phyloP scores from a whole-genome alignment of 2,113 vertebrate genomes.

The Antechinus flavipes region DNA sequence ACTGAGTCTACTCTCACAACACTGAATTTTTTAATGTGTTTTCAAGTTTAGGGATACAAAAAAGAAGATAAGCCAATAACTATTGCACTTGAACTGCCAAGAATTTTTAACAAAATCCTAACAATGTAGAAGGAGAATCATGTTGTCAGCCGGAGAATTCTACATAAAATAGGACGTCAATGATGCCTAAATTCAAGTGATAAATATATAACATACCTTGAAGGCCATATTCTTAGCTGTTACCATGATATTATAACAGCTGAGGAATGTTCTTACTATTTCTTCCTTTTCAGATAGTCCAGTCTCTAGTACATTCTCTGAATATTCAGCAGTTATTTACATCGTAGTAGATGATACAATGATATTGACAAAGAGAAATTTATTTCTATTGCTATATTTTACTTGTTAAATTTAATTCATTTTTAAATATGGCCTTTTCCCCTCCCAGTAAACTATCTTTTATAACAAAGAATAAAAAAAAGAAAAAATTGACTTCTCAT shows the following conservation, averaged over 20 bases:
- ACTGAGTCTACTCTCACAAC: constrained; percentile 22
- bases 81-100: background rate
- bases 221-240: constrained; percentile 61
- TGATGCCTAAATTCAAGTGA: constrained; percentile 35
- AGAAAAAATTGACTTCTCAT: background rate
- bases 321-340: background rate
- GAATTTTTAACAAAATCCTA: constrained; percentile 28
- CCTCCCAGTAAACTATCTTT: background rate
- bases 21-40: background rate
- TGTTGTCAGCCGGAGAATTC: constrained; percentile 16
- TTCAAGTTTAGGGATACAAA: constrained; percentile 17
- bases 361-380: background rate
- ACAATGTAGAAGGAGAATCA: constrained; percentile 11
- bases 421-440: background rate
- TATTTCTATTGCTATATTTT: background rate
- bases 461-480: background rate
- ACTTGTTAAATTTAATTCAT: background rate
- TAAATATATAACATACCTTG: constrained; percentile 57
- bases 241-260: constrained; percentile 65
- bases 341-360: background rate
- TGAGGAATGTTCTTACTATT: constrained; percentile 73
- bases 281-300: background rate
- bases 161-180: constrained; percentile 18
- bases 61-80: constrained; percentile 43
- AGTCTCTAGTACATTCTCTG: background rate